A percentile compares a stretch with the other conserved stretches of the same genome.
Evolutionary conservation across 2,797 vertebrate species (phyloP).

Genomic region (Manis pentadactyla): DNA sequence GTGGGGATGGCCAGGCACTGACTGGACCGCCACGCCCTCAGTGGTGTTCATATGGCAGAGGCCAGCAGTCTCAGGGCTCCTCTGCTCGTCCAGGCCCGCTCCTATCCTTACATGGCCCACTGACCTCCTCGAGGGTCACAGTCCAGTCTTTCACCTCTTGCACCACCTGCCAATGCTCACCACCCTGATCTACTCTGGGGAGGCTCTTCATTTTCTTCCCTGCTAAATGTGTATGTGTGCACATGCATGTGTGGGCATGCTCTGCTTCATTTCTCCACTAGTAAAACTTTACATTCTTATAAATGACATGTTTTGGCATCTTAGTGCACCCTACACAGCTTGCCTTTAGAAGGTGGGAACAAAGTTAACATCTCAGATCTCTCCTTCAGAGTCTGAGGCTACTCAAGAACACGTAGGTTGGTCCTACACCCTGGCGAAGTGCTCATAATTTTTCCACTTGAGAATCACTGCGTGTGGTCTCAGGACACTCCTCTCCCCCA

Average conservation of each 20-base stretch:
- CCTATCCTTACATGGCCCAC: neutral
- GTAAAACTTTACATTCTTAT: neutral
- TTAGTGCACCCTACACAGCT: neutral
- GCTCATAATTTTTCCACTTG: neutral
- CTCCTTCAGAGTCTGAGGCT: neutral
- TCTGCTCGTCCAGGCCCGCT: neutral
- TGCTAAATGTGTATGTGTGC: neutral
- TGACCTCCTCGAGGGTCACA: neutral
- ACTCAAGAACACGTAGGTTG: neutral
- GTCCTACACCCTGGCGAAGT: neutral
- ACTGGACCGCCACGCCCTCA: neutral
- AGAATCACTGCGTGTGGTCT: neutral
- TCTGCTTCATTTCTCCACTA: neutral
- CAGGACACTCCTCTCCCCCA: neutral
- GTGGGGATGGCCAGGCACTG: accelerated
- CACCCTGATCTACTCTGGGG: neutral
- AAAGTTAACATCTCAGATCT: neutral
- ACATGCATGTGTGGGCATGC: neutral
- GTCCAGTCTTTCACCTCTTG: neutral
- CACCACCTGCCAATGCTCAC: neutral
- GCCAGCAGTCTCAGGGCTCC: neutral
- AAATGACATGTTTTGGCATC: neutral
- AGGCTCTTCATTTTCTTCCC: neutral
- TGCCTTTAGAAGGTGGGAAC: neutral
- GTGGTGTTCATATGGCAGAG: neutral